A percentile compares a stretch with the other conserved stretches of the same genome.
These are phyloP conservation scores for Nephotettix cincticeps DNA, from an alignment of 1,140 invertebrate genomes.

Conservation along the genomic window DNA sequence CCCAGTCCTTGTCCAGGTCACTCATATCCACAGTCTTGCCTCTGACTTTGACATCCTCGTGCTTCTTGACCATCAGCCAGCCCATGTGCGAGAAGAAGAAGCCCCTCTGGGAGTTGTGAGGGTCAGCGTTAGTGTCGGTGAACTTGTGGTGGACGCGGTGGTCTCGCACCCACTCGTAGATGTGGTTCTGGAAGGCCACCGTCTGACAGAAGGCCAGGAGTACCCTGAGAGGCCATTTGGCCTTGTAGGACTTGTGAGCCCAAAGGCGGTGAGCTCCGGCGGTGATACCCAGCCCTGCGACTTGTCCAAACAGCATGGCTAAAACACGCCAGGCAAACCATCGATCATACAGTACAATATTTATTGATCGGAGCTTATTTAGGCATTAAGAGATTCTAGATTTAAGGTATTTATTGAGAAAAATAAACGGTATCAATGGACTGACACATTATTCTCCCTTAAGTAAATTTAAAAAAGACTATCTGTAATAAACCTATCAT, in stretches of 20 bases:
- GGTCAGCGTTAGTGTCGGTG: slow-evolving; percentile 88
- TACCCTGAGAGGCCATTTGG: slow-evolving; percentile 72
- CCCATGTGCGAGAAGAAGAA: slow-evolving; percentile 95
- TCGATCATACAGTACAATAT: too few relatives aligned
- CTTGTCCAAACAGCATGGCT: slow-evolving; percentile 42
- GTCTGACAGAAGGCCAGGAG: slow-evolving; percentile 75
- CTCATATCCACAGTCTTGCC: slow-evolving; percentile 78
- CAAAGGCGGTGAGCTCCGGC: slow-evolving; percentile 88
- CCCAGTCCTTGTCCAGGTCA: slow-evolving; percentile 71
- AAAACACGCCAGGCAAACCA: too few relatives aligned
- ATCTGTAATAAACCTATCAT: too few relatives aligned
- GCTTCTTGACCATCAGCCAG: slow-evolving; percentile 85
- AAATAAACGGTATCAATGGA: too few relatives aligned
- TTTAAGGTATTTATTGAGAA: too few relatives aligned
- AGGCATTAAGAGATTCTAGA: too few relatives aligned
- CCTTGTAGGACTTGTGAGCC: slow-evolving; percentile 87
- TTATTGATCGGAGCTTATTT: too few relatives aligned
- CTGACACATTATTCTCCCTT: too few relatives aligned
- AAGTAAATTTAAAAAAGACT: too few relatives aligned
- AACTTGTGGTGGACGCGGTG: slow-evolving; percentile 92
- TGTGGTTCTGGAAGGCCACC: slow-evolving; percentile 73
- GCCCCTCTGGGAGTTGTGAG: slow-evolving; percentile 68
- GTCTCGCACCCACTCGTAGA: slow-evolving; percentile 77
- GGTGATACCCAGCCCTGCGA: slow-evolving; percentile 70
- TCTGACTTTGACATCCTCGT: slow-evolving; percentile 78